A percentile compares a stretch with the other conserved stretches of the same genome.
Conservation (phyloP, 2,888 invertebrate species). For the Noctua comes region DNA sequence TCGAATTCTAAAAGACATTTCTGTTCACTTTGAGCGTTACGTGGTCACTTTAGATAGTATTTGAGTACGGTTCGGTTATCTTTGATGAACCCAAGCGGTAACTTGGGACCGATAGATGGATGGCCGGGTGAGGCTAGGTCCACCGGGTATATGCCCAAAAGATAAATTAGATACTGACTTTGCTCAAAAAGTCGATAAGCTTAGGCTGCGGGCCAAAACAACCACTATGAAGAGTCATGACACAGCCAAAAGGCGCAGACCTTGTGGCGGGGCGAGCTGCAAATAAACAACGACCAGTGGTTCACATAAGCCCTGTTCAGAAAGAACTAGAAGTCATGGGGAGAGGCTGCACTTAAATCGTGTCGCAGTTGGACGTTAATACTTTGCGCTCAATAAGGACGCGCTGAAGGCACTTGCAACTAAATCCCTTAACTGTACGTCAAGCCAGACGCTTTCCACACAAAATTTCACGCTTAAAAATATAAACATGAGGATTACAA, state of each 20-base stretch:
- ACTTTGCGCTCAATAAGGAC: neutral
- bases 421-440: neutral
- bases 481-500: neutral
- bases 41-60: constrained; percentile 9
- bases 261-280: neutral
- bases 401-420: neutral
- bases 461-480: neutral
- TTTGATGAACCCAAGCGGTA: neutral
- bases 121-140: neutral
- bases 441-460: neutral
- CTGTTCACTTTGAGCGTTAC: constrained; percentile 21
- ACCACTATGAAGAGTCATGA: neutral
- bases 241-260: neutral
- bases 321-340: neutral
- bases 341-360: neutral
- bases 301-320: neutral
- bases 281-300: neutral
- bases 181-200: neutral
- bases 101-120: neutral
- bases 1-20: constrained; percentile 21
- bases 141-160: neutral
- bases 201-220: neutral
- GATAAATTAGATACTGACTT: neutral
- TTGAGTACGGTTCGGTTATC: neutral
- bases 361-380: neutral